Percentiles rank a stretch among this genome's conserved stretches.
These are phyloP conservation scores for Cercocebus atys DNA, from an alignment of 2,113 vertebrate species.

Conservation along the genomic window DNA sequence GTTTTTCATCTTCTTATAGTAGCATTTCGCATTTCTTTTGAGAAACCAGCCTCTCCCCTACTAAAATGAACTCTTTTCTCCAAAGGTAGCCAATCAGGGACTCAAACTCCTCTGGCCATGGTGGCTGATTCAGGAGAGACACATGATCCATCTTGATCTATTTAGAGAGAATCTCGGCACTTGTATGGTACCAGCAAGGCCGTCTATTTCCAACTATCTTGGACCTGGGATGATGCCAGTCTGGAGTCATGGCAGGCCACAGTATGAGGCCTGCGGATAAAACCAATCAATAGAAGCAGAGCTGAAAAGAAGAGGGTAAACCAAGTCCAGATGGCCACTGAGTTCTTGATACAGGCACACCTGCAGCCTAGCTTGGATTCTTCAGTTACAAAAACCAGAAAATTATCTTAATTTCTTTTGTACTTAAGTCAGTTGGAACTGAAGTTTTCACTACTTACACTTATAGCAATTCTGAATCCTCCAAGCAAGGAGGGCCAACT, in stretches of 20 bases:
- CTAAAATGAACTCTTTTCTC: neutral
- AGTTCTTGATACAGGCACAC: neutral
- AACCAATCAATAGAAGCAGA: neutral
- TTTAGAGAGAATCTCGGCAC: neutral
- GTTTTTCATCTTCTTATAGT: neutral
- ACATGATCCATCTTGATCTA: fast-evolving
- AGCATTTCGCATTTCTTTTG: neutral
- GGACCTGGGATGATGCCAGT: neutral
- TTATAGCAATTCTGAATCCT: neutral
- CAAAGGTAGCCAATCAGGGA: neutral
- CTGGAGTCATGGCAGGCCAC: neutral
- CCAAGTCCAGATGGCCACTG: neutral
- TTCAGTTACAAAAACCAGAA: neutral
- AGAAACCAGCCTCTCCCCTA: neutral
- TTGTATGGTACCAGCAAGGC: neutral
- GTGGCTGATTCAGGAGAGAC: neutral
- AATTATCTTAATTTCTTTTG: neutral
- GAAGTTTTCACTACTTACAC: neutral
- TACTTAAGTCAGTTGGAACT: neutral
- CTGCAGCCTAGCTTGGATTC: neutral
- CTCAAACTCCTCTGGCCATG: neutral
- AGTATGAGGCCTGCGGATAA: neutral
- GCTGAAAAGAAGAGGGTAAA: neutral
- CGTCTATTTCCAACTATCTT: neutral
- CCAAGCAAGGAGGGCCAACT: neutral